A percentile compares a stretch with the other conserved stretches of the same genome.
Evolutionary conservation across 2,797 vertebrate genomes (phyloP).

Genomic region (Gadopsis bispinosus): DNA sequence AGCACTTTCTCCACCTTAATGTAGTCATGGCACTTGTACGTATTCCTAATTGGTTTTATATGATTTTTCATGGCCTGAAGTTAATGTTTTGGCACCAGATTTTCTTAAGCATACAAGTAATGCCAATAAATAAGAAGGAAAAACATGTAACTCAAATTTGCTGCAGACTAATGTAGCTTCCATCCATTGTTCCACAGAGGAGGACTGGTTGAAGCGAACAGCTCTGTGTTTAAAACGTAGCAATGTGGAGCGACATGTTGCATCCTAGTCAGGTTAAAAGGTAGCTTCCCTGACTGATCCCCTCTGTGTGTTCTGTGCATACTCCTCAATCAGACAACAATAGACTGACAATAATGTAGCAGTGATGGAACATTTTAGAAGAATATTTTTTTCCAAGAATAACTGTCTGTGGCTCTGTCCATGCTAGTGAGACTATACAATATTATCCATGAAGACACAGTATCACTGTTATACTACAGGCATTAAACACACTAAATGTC

Average conservation of each 20-base stretch:
- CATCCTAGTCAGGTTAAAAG: constrained; percentile 2
- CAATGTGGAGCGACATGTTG: constrained; percentile 7
- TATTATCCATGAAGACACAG: background rate
- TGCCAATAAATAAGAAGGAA: background rate
- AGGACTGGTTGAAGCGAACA: background rate
- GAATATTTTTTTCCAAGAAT: background rate
- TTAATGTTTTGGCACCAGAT: background rate
- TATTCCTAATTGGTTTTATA: background rate
- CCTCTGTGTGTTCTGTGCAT: background rate
- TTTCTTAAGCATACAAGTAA: background rate
- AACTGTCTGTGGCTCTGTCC: constrained; percentile 5
- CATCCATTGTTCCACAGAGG: background rate
- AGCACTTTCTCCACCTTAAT: background rate
- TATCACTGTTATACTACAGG: background rate
- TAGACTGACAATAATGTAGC: background rate
- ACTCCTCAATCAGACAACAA: background rate
- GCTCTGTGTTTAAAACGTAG: constrained; percentile 4
- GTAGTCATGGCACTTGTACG: background rate
- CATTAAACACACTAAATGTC: background rate
- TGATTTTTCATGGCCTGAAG: background rate
- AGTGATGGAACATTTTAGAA: background rate
- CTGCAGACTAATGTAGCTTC: background rate
- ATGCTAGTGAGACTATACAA: too few species aligned
- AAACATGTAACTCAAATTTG: background rate
- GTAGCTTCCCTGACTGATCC: constrained; percentile 4